Evolutionary conservation across 2,888 invertebrate genomes (phyloP), one percentile per base, ranked within the genome.

Genomic region (Trissolcus japonicus): DNA sequence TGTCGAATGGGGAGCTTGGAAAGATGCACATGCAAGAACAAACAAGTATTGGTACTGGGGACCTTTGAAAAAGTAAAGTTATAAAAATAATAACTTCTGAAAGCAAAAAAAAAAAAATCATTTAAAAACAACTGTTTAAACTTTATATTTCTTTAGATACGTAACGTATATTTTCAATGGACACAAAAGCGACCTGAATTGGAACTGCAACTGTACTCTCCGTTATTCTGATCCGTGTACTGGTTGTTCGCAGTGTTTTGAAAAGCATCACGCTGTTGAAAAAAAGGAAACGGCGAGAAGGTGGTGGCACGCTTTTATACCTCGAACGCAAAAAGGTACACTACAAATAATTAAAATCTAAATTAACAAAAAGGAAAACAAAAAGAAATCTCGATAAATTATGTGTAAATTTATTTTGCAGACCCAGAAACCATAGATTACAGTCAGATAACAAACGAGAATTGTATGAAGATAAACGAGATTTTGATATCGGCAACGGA

Each of bases 41-140:
- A 94, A 95, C 80, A 95, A 94, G 89, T 97, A 97, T 88, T 98
- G 98, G 97, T 94, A 96, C 83, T 94, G 94, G 89, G 96, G 96
- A 2, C 91, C 92, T 0, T 89, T 96, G 0, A 92, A 94, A 84
- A 93, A 83, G 89, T 89, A 80, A 78, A 9, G 35, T 61, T 40
- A 51, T 17, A 17, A 1, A 51, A 51, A 17, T 21, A 9, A 51
- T 35, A 11, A 9, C 35, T 51, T 51, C 1, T 9, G 1, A 1
- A 51, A 19, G 7, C 14, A 17, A 51, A 11, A 51, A 1, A 35
- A 1, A 51, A 21, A 19, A 21, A 21, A 46, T 14, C 4, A n/a
- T 46, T n/a, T 14, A 14, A 14, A 14, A 46, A 16, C 7, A 35
- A 57, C 19, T 35, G 56, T 62, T 65, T 35, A 16, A 51, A 51